Percentiles rank a stretch among this genome's conserved stretches.
Evolutionary conservation across 2,888 invertebrate species (phyloP).

Genomic region (Hypselothyrea guttata): DNA sequence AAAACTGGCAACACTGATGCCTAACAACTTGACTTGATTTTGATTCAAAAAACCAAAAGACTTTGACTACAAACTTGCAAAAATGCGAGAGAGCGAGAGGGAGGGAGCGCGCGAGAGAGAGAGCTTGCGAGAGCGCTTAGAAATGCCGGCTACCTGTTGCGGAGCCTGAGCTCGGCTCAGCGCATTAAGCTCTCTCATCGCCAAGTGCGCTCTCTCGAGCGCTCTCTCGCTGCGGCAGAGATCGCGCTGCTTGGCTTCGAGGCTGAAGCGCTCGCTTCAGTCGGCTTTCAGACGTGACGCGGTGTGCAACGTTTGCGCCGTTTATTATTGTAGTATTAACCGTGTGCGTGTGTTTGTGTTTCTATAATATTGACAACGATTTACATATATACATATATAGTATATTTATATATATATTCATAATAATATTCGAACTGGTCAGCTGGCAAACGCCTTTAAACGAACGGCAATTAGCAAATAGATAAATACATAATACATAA

Average conservation of each 20-base stretch:
- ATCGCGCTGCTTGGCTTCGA: slow-evolving; percentile 37
- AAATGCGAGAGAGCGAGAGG: background rate
- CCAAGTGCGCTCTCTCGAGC: background rate
- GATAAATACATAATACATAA: slow-evolving; percentile 22
- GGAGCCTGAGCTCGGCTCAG: slow-evolving; percentile 12
- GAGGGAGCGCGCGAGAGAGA: slow-evolving; percentile 2
- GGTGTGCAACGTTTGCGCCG: slow-evolving; percentile 63
- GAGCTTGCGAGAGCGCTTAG: slow-evolving; percentile 19
- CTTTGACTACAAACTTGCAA: slow-evolving; percentile 16
- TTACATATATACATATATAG: too few species aligned
- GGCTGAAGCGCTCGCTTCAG: slow-evolving; percentile 44
- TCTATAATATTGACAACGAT: slow-evolving; percentile 43
- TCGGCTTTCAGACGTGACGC: slow-evolving; percentile 66
- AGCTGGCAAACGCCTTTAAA: slow-evolving; percentile 35
- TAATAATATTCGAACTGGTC: slow-evolving; percentile 69
- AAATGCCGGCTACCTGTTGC: slow-evolving; percentile 68
- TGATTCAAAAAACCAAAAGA: slow-evolving; percentile 36
- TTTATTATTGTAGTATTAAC: slow-evolving; percentile 2
- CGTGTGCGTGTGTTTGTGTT: slow-evolving; percentile 34
- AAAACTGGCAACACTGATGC: too few species aligned
- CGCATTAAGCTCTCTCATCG: slow-evolving; percentile 44
- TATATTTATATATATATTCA: too few species aligned
- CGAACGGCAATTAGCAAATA: slow-evolving; percentile 43
- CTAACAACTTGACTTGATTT: slow-evolving; percentile 37
- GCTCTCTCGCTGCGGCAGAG: slow-evolving; percentile 6